Percentiles rank a stretch among this genome's conserved stretches.
Evolutionary conservation across 1,140 invertebrate genomes (phyloP).

Genomic region (Stenopsyche tienmushanensis): DNA sequence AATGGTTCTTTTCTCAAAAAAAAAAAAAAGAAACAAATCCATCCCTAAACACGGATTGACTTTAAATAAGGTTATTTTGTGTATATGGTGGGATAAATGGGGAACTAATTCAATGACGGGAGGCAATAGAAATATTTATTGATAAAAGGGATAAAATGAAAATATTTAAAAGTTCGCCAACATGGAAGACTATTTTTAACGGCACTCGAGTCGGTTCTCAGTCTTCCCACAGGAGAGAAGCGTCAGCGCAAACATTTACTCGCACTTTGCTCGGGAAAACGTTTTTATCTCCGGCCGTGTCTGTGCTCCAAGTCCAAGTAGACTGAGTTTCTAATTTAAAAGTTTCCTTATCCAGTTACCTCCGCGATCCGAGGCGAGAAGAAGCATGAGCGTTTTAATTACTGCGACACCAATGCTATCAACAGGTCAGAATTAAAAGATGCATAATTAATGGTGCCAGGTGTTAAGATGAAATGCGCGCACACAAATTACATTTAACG

Average conservation of each 20-base stretch:
- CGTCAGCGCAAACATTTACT: conserved; percentile 11
- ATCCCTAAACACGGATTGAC: too few species aligned
- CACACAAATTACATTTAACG: too few species aligned
- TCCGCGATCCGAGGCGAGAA: neutral
- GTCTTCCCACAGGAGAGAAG: neutral
- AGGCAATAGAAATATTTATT: too few species aligned
- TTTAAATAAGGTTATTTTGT: too few species aligned
- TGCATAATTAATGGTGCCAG: neutral
- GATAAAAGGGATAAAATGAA: too few species aligned
- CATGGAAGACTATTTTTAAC: neutral
- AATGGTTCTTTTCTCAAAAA: too few species aligned
- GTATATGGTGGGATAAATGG: too few species aligned
- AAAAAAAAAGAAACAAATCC: too few species aligned
- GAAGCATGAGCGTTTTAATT: neutral
- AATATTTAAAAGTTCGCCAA: too few species aligned
- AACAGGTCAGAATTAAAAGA: neutral
- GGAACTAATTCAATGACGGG: too few species aligned
- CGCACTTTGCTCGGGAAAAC: neutral
- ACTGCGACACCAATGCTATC: neutral
- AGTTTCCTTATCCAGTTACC: conserved; percentile 23
- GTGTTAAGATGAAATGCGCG: too few species aligned
- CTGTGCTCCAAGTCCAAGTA: neutral
- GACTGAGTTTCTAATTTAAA: conserved; percentile 21
- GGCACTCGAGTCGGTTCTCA: neutral
- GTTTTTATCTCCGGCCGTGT: neutral